Percentiles rank a stretch among this genome's conserved stretches.
Conservation (phyloP, 2,797 vertebrate species). For the Ctenopoma kingsleyae region DNA sequence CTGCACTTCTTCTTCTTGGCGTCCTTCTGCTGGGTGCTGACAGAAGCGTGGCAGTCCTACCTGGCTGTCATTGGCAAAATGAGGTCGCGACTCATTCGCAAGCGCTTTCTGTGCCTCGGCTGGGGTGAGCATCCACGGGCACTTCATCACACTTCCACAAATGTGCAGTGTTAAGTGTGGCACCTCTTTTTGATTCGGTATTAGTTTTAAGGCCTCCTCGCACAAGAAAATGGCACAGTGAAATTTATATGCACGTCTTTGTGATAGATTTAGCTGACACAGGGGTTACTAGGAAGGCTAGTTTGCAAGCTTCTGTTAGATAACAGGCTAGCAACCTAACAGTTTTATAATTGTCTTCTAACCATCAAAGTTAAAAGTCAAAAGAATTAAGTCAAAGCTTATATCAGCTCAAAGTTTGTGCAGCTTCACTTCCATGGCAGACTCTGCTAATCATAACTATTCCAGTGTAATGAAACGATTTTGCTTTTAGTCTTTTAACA, state of each 20-base stretch:
- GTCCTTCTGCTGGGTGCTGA: slow-evolving; percentile 99
- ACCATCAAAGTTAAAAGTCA: too few species aligned
- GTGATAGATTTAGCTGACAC: not conserved
- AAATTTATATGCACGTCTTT: not conserved
- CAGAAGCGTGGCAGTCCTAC: slow-evolving; percentile 99
- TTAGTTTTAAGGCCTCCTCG: not conserved
- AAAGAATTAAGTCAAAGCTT: too few species aligned
- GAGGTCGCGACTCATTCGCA: slow-evolving; percentile 96
- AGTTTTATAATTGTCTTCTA: too few species aligned
- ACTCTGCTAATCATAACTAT: not conserved
- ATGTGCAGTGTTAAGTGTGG: not conserved
- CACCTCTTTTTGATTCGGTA: not conserved
- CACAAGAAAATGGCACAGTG: not conserved
- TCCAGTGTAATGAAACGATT: not conserved
- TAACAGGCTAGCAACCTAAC: too few species aligned
- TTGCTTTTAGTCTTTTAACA: not conserved
- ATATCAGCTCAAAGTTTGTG: too few species aligned
- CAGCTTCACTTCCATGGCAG: not conserved
- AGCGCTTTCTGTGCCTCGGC: slow-evolving; percentile 98
- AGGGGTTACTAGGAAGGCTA: too few species aligned
- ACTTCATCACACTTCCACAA: not conserved
- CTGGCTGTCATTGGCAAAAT: slow-evolving; percentile 97
- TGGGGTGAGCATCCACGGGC: slow-evolving; percentile 89
- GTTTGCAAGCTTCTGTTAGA: not conserved
- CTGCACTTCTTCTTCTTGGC: slow-evolving; percentile 99